A percentile compares a stretch with the other conserved stretches of the same genome.
These are phyloP conservation scores for Arothron firmamentum DNA, from an alignment of 2,113 vertebrate species.

Conservation along the genomic window DNA sequence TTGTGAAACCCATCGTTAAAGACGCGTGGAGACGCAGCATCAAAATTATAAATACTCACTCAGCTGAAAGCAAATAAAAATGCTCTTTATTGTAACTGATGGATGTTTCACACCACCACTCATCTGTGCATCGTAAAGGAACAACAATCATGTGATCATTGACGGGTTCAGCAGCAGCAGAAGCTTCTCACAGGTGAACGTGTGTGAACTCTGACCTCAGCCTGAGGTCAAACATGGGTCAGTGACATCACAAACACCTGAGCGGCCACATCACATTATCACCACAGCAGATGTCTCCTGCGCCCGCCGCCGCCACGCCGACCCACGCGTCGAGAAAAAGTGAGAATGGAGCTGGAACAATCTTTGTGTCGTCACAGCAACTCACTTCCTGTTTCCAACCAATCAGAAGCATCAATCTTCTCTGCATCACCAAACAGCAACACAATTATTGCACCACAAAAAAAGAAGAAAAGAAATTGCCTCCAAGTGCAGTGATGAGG, in stretches of 20 bases:
- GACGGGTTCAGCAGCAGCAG: conserved; percentile 36
- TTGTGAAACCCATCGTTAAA: too few relatives aligned
- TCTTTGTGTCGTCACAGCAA: conserved; percentile 59
- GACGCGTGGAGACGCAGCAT: neutral
- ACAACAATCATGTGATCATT: conserved; percentile 31
- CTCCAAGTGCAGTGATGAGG: conserved; percentile 40
- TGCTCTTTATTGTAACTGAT: conserved; percentile 56
- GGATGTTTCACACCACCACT: conserved; percentile 46
- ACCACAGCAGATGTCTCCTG: too few relatives aligned
- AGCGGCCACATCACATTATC: too few relatives aligned
- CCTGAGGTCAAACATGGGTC: neutral
- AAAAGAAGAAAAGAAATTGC: conserved; percentile 11
- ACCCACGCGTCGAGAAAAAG: neutral
- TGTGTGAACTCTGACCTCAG: conserved; percentile 5
- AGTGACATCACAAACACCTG: too few relatives aligned
- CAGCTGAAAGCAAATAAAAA: conserved; percentile 38
- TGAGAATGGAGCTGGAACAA: conserved; percentile 52
- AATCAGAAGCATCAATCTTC: conserved; percentile 41
- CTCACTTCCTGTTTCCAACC: conserved; percentile 35
- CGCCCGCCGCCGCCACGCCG: too few relatives aligned
- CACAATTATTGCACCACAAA: neutral
- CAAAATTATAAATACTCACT: neutral
- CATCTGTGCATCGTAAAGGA: conserved; percentile 46
- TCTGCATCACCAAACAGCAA: conserved; percentile 17
- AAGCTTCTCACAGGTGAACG: neutral